Conservation (phyloP, 2,113 vertebrate genomes). For the Mobula birostris region DNA sequence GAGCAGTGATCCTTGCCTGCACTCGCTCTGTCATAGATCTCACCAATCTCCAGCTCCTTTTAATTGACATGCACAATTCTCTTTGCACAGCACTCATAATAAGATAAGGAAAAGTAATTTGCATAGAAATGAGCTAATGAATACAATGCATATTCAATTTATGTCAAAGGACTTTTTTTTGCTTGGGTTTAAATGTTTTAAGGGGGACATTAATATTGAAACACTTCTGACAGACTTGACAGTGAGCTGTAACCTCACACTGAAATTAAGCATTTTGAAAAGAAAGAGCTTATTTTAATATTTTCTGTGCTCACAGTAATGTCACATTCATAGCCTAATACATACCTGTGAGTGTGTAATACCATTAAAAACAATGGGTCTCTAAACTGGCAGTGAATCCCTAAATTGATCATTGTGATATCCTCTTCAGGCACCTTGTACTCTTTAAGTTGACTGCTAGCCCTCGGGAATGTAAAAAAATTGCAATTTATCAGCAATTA, state of each 20-base stretch:
- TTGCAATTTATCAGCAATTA: slow-evolving; percentile 30
- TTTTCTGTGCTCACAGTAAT: slow-evolving; percentile 9
- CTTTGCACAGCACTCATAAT: slow-evolving; percentile 31
- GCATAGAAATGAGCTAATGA: slow-evolving; percentile 38
- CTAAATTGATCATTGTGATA: slow-evolving; percentile 21
- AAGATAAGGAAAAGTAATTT: slow-evolving; percentile 38
- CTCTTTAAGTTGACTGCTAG: slow-evolving; percentile 13
- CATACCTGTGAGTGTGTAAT: background rate
- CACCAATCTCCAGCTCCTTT: slow-evolving; percentile 19
- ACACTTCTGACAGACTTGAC: slow-evolving; percentile 29
- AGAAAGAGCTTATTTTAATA: slow-evolving; percentile 29
- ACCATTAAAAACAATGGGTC: slow-evolving; percentile 15
- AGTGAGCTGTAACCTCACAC: slow-evolving; percentile 14
- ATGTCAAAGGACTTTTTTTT: slow-evolving; percentile 29
- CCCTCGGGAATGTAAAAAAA: background rate
- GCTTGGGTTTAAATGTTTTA: slow-evolving; percentile 30
- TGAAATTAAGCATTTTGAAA: slow-evolving; percentile 34
- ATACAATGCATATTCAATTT: slow-evolving; percentile 36
- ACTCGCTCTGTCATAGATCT: background rate
- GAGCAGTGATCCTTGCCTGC: slow-evolving; percentile 13
- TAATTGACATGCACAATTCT: slow-evolving; percentile 35
- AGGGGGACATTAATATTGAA: slow-evolving; percentile 34
- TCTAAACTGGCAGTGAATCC: slow-evolving; percentile 16
- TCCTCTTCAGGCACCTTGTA: slow-evolving; percentile 17
- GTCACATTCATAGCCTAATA: background rate